Evolutionary conservation across 2,888 invertebrate species (phyloP), one percentile per base, ranked within the genome.

Genomic region (Nymphalis c-album): DNA sequence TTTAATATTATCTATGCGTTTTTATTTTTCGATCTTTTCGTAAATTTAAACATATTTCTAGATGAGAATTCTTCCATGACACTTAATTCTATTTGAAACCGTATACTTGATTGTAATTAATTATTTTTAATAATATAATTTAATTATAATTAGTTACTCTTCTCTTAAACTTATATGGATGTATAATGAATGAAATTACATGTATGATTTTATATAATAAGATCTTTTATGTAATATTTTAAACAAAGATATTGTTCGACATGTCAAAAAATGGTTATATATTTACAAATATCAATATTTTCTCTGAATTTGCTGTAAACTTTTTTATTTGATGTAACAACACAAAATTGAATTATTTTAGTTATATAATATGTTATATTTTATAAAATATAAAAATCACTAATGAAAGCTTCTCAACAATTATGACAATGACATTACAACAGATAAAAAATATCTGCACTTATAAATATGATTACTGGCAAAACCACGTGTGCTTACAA

Each of bases 41-140:
- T 31, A 31, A 6, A 31, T 6, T 8, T 31, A 17, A 13, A 31
- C 53, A 31, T 55, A 55, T 53, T 55, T 53, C 7, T 17, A 57
- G 18, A 18, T 57, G 57, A 57, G 57, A 57, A 40, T 57, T 35
- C 40, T 57, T 7, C 57, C 57, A 57, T 57, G 57, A 26, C 6
- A 18, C 57, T 57, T 18, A 8, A 40, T 57, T 13, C n/a, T 16
- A 31, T n/a, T 53, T 10, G 26, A 18, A 35, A 8, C 35, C 17
- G 40, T n/a, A n/a, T 40, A 40, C 35, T 5, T 17, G 13, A 26
- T 26, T 31, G 7, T n/a, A 31, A 31, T 55, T 8, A 50, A 18
- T 50, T 7, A 50, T 50, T 20, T 50, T 5, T 20, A 10, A 50
- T 50, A 18, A 20, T 50, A 10, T 40, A 40, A 40, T 20, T 10